Evolutionary conservation across 2,113 vertebrate genomes (phyloP).

Genomic region (Rallus limicola): DNA sequence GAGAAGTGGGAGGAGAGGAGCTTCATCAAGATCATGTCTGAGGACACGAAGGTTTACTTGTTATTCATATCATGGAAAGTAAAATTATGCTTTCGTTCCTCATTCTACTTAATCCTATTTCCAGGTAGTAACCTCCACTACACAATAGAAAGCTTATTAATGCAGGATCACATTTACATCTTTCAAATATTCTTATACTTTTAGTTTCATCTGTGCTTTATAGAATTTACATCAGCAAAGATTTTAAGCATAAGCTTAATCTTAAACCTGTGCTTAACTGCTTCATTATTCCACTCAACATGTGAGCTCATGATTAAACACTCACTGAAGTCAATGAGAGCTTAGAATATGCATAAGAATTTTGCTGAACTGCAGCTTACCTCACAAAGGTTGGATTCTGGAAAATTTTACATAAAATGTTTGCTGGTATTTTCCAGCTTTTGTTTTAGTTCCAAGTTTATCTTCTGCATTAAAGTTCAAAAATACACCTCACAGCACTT

Average conservation of each 20-base stretch:
- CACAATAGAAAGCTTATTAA: neutral
- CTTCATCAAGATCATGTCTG: neutral
- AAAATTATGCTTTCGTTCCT: neutral
- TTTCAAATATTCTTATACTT: neutral
- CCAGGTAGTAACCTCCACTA: neutral
- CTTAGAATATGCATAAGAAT: neutral
- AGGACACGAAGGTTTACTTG: neutral
- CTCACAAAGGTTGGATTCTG: neutral
- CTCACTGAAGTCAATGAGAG: neutral
- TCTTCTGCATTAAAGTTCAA: neutral
- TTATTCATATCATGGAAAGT: neutral
- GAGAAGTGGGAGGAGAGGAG: accelerated
- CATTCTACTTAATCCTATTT: neutral
- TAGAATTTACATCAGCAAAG: neutral
- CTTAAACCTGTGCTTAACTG: neutral
- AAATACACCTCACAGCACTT: neutral
- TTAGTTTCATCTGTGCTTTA: neutral
- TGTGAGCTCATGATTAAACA: neutral
- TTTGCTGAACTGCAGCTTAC: neutral
- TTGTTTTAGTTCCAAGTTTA: neutral
- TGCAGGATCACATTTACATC: neutral
- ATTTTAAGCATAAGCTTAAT: neutral
- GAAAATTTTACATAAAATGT: neutral
- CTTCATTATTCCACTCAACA: neutral
- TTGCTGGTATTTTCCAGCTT: neutral